Conservation (phyloP, 1,140 invertebrate genomes). For the Drosophila ogumai region DNA sequence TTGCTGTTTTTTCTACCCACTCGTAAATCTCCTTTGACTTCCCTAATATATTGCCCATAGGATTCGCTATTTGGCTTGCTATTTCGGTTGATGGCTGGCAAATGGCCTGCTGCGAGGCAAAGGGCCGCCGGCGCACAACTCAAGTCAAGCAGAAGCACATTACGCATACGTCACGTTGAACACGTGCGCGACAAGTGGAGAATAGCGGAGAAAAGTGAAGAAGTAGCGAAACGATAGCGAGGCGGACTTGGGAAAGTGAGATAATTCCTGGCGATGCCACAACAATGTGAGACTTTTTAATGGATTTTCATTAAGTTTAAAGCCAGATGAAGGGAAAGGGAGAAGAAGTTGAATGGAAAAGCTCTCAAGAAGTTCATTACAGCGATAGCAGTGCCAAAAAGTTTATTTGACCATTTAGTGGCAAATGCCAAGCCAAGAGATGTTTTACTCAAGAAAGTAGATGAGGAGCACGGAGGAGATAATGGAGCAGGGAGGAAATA, state of each 20-base stretch:
- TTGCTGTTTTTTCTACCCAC: not conserved
- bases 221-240: constrained; percentile 1
- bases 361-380: constrained; percentile 83
- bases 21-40: constrained; percentile 5
- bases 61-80: constrained; percentile 11
- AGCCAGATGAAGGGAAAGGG: constrained; percentile 23
- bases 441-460: constrained; percentile 69
- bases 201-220: constrained; percentile 7
- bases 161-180: constrained; percentile 73
- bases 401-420: constrained; percentile 82
- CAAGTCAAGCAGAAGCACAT: constrained; percentile 69
- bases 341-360: constrained; percentile 46
- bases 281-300: constrained; percentile 81
- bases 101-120: constrained; percentile 37
- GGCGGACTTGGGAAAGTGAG: constrained; percentile 25
- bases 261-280: constrained; percentile 46
- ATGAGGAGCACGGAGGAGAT: constrained; percentile 1
- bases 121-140: constrained; percentile 28
- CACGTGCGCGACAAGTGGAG: constrained; percentile 48
- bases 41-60: constrained; percentile 15
- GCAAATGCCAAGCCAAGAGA: constrained; percentile 66
- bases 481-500: not conserved
- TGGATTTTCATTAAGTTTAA: constrained; percentile 79
- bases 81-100: constrained; percentile 31
- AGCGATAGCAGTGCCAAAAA: constrained; percentile 76